Conservation (phyloP, 2,113 vertebrate species). For the Meles meles region DNA sequence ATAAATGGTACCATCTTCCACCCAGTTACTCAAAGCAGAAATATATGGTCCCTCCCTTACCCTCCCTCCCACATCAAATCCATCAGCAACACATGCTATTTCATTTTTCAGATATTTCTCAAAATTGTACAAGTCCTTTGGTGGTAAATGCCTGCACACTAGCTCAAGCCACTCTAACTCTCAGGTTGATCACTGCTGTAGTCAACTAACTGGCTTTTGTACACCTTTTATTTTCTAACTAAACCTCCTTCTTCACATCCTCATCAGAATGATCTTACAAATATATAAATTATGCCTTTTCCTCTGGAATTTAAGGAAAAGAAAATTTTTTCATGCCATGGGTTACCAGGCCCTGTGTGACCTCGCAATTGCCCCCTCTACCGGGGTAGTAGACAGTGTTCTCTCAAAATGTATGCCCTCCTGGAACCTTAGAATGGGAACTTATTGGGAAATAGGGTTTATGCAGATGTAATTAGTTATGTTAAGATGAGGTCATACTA, state of each 20-base stretch:
- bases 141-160: not conserved
- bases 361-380: not conserved
- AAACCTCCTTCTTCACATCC: not conserved
- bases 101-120: not conserved
- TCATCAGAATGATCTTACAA: not conserved
- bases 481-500: not conserved
- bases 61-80: not conserved
- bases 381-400: not conserved
- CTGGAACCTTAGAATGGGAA: not conserved
- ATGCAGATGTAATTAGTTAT: not conserved
- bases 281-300: not conserved
- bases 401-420: not conserved
- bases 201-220: not conserved
- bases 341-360: not conserved
- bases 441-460: not conserved
- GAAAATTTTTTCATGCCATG: not conserved
- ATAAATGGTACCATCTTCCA: constrained; percentile 24
- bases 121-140: not conserved
- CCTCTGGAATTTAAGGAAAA: not conserved
- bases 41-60: not conserved
- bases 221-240: not conserved
- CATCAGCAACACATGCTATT: not conserved
- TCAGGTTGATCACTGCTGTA: not conserved
- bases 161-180: not conserved
- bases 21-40: not conserved